Evolutionary conservation across 2,113 vertebrate species (phyloP).

Genomic region (Galemys pyrenaicus): DNA sequence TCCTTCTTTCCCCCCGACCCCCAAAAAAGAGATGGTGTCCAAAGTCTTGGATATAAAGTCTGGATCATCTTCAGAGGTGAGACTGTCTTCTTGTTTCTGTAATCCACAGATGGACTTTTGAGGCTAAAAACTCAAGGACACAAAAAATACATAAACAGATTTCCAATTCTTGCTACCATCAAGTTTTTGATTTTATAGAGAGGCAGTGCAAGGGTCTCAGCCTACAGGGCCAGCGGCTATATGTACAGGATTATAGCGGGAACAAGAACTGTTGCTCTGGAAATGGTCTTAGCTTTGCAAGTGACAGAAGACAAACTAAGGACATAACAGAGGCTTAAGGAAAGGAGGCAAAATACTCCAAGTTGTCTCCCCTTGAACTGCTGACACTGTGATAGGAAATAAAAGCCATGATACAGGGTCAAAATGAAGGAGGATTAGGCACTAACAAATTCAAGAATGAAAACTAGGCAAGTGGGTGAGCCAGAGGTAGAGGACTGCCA

Average conservation of each 20-base stretch:
- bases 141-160: neutral
- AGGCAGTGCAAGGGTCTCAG: neutral
- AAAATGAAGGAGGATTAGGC: neutral
- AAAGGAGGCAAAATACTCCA: neutral
- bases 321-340: neutral
- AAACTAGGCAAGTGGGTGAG: neutral
- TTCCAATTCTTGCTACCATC: neutral
- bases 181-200: neutral
- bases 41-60: neutral
- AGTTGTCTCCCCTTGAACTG: neutral
- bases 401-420: neutral
- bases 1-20: neutral
- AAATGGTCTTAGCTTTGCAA: neutral
- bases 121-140: neutral
- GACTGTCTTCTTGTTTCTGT: neutral
- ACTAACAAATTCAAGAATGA: neutral
- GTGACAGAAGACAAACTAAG: constrained; percentile 1
- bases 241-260: neutral
- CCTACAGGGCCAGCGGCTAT: neutral
- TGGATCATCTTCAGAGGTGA: constrained; percentile 4
- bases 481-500: neutral
- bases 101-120: neutral
- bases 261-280: neutral
- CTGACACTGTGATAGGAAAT: neutral
- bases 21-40: neutral